These are phyloP conservation scores for Hipparchia semele DNA, from an alignment of 2,888 invertebrate species.

Conservation along the genomic window DNA sequence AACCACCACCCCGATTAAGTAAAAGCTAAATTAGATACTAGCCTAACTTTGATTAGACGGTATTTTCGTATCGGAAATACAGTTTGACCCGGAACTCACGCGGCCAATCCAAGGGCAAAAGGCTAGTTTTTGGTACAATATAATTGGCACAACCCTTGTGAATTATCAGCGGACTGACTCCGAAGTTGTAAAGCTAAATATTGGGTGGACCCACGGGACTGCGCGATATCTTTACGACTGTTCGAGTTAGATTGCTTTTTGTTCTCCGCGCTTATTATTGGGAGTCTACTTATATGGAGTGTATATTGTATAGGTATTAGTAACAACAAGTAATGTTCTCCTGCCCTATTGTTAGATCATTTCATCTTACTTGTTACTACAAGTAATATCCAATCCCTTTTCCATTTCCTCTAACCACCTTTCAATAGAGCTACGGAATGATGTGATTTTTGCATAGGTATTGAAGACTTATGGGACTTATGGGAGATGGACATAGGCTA, in stretches of 20 bases:
- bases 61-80: too few relatives aligned
- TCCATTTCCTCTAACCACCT: too few relatives aligned
- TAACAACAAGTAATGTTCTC: background rate
- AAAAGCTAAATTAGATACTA: too few relatives aligned
- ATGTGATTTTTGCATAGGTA: too few relatives aligned
- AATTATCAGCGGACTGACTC: conserved; percentile 53
- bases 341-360: too few relatives aligned
- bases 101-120: background rate
- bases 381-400: too few relatives aligned
- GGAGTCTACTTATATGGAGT: conserved; percentile 48
- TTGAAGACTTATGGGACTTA: too few relatives aligned
- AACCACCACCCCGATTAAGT: too few relatives aligned
- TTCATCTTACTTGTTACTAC: too few relatives aligned
- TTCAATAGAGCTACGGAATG: too few relatives aligned
- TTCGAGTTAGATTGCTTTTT: conserved; percentile 77
- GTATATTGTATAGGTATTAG: background rate
- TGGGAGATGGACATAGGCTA: too few relatives aligned
- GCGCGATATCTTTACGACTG: conserved; percentile 73
- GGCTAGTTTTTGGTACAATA: background rate
- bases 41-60: too few relatives aligned
- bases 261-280: conserved; percentile 65
- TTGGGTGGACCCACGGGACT: conserved; percentile 57
- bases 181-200: conserved; percentile 66
- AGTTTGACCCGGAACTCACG: background rate
- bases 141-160: conserved; percentile 39